A percentile compares a stretch with the other conserved stretches of the same genome.
Conservation (phyloP, 2,888 invertebrate genomes). For the Hoplodrina ambigua region DNA sequence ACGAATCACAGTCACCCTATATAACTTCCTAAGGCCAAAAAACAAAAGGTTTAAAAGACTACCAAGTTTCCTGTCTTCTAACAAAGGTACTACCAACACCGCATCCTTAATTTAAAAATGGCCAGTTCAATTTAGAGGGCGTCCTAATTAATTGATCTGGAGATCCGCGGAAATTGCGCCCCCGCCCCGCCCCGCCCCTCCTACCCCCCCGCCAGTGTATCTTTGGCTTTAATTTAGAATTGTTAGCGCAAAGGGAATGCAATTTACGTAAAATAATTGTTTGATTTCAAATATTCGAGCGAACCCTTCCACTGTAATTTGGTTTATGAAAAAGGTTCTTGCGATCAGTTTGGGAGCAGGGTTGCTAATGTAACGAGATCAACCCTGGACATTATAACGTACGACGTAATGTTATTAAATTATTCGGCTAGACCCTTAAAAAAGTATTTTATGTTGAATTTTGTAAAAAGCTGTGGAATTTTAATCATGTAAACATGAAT, state of each 20-base stretch:
- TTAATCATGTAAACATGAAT: slow-evolving; percentile 27
- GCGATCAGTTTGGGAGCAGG: slow-evolving; percentile 58
- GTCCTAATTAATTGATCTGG: slow-evolving; percentile 89
- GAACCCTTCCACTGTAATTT: slow-evolving; percentile 77
- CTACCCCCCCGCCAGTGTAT: slow-evolving; percentile 77
- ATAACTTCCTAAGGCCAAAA: slow-evolving; percentile 12
- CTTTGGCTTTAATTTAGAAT: slow-evolving; percentile 89
- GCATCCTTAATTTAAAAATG: slow-evolving; percentile 71
- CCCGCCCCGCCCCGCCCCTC: slow-evolving; percentile 60
- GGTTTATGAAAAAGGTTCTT: slow-evolving; percentile 74
- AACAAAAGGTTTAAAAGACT: slow-evolving; percentile 16
- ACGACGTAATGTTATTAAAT: slow-evolving; percentile 38
- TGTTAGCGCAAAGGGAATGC: slow-evolving; percentile 89
- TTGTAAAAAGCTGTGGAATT: slow-evolving; percentile 22
- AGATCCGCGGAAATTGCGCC: slow-evolving; percentile 86
- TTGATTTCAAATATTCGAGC: slow-evolving; percentile 85
- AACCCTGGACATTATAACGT: slow-evolving; percentile 56
- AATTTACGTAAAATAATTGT: slow-evolving; percentile 90
- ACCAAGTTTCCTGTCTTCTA: slow-evolving; percentile 34
- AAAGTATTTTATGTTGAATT: slow-evolving; percentile 25
- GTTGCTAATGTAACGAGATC: slow-evolving; percentile 67
- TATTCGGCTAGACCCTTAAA: slow-evolving; percentile 21
- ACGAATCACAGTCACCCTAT: neutral
- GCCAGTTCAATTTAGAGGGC: slow-evolving; percentile 83
- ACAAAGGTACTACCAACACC: slow-evolving; percentile 47